These are phyloP conservation scores for Scaptodrosophila latifasciaeformis DNA, from an alignment of 2,888 invertebrate species.

Conservation along the genomic window DNA sequence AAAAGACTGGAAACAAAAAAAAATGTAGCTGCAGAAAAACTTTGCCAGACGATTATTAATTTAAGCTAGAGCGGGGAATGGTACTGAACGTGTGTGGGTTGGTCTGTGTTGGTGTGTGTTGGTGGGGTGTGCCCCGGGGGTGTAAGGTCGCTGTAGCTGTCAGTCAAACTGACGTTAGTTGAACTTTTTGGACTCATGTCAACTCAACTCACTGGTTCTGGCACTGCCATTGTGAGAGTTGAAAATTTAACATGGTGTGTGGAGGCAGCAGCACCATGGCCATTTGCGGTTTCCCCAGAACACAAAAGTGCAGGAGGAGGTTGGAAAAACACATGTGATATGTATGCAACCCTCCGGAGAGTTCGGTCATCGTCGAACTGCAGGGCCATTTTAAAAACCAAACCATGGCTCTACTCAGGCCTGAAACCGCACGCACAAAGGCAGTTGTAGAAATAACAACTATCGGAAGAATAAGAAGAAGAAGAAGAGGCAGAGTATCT, in stretches of 20 bases:
- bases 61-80: constrained; percentile 15
- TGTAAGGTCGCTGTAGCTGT: constrained; percentile 9
- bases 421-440: constrained; percentile 7
- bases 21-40: constrained; percentile 15
- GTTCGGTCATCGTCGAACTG: background rate
- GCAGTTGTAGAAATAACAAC: background rate
- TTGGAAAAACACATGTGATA: background rate
- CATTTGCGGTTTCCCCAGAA: background rate
- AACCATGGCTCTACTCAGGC: background rate
- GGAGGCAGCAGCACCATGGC: background rate
- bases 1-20: background rate
- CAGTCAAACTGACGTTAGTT: constrained; percentile 28
- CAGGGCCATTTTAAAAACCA: background rate
- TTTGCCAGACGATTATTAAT: constrained; percentile 17
- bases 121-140: background rate
- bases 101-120: constrained; percentile 20
- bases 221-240: constrained; percentile 6
- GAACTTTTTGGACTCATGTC: constrained; percentile 28
- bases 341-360: background rate
- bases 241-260: constrained; percentile 2
- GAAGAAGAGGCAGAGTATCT: too few relatives aligned
- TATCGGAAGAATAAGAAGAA: background rate
- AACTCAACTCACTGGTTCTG: background rate
- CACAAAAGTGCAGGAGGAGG: background rate
- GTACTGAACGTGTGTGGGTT: background rate